phyloP scores from a whole-genome alignment of 2,113 vertebrate genomes.

The Oreocharis arfaki region DNA sequence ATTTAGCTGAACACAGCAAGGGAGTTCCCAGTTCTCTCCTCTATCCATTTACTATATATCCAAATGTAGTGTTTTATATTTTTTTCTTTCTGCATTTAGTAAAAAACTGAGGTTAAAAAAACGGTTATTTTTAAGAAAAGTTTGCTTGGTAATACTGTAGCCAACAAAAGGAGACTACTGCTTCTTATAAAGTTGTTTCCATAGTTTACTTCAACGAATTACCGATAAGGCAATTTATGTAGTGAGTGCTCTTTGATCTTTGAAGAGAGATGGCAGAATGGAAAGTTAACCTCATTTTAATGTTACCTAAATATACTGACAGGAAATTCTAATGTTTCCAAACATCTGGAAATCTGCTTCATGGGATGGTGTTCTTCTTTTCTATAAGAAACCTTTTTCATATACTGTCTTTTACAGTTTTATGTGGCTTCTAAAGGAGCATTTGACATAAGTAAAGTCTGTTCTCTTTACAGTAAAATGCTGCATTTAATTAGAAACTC shows the following conservation, averaged over 20 bases:
- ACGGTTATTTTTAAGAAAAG: neutral
- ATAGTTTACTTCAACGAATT: slow-evolving; percentile 64
- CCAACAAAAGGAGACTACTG: slow-evolving; percentile 48
- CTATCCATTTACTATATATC: neutral
- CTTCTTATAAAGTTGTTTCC: slow-evolving; percentile 62
- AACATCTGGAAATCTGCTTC: slow-evolving; percentile 72
- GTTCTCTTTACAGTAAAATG: slow-evolving; percentile 55
- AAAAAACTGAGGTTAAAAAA: neutral
- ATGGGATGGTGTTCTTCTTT: slow-evolving; percentile 56
- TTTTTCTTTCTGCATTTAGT: neutral
- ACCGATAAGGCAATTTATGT: slow-evolving; percentile 65
- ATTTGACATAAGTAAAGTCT: slow-evolving; percentile 64
- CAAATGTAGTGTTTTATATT: neutral
- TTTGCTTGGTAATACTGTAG: slow-evolving; percentile 21
- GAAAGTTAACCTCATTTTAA: slow-evolving; percentile 72
- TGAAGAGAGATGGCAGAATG: slow-evolving; percentile 65
- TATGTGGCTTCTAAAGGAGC: slow-evolving; percentile 60
- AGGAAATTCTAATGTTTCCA: slow-evolving; percentile 73
- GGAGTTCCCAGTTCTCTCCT: neutral
- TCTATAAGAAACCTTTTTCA: slow-evolving; percentile 61
- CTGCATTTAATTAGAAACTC: slow-evolving; percentile 61
- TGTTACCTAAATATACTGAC: slow-evolving; percentile 71
- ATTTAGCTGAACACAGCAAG: neutral
- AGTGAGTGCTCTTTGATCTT: slow-evolving; percentile 65
- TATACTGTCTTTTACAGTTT: slow-evolving; percentile 57